Evolutionary conservation across 1,140 invertebrate genomes (phyloP).

Genomic region (Eupristina koningsbergeri): DNA sequence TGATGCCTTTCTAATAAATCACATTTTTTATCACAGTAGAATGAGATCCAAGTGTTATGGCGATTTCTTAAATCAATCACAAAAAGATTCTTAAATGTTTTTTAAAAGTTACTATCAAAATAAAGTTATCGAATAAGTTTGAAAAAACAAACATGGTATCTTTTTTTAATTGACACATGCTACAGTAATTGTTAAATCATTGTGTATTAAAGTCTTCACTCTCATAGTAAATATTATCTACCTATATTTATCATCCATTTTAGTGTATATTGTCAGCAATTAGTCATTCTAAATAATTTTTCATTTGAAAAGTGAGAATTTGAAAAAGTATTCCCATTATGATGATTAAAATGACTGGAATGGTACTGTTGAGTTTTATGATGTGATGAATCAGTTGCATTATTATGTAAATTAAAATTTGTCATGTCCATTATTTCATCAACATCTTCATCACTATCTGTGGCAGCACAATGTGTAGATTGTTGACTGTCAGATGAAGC

Average conservation of each 20-base stretch:
- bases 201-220: conserved; percentile 51
- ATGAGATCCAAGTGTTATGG: conserved; percentile 48
- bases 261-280: conserved; percentile 75
- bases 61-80: conserved; percentile 37
- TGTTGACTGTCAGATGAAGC: conserved; percentile 82
- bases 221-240: conserved; percentile 47
- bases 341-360: conserved; percentile 65
- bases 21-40: conserved; percentile 55
- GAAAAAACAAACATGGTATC: conserved; percentile 6
- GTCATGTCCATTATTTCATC: conserved; percentile 86
- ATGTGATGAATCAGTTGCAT: conserved; percentile 61
- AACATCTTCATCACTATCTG: conserved; percentile 77
- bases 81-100: conserved; percentile 35
- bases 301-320: conserved; percentile 80
- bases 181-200: conserved; percentile 60
- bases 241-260: conserved; percentile 62
- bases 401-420: conserved; percentile 72
- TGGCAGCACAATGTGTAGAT: conserved; percentile 78
- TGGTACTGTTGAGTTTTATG: conserved; percentile 61
- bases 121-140: conserved; percentile 3
- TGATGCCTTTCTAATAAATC: conserved; percentile 32
- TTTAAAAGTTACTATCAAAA: background rate
- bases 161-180: conserved; percentile 46
- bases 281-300: conserved; percentile 76
- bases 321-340: conserved; percentile 75